These are phyloP conservation scores for Strigops habroptila DNA, from an alignment of 2,113 vertebrate genomes.

Conservation along the genomic window DNA sequence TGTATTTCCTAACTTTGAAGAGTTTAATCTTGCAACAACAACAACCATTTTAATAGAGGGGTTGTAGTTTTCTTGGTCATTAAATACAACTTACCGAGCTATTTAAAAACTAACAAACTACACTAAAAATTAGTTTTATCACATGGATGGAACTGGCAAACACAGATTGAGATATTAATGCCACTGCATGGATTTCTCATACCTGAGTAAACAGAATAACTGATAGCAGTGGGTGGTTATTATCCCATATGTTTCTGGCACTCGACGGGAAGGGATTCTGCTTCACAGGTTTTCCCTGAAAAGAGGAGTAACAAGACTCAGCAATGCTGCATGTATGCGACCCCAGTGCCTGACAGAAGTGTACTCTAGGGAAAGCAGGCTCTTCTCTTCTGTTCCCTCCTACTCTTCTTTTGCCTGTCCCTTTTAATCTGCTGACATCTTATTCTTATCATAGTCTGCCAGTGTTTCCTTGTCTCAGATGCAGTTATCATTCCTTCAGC, in stretches of 20 bases:
- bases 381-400: neutral
- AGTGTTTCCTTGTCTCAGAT: neutral
- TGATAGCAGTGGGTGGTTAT: neutral
- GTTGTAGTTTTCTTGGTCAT: neutral
- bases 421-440: neutral
- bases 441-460: neutral
- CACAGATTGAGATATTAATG: neutral
- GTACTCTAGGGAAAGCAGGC: neutral
- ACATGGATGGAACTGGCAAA: neutral
- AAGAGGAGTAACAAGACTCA: neutral
- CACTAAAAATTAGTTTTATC: neutral
- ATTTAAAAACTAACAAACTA: neutral
- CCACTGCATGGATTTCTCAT: neutral
- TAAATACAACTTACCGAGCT: neutral
- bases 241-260: neutral
- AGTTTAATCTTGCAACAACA: neutral
- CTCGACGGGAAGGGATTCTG: neutral
- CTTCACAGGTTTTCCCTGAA: neutral
- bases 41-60: neutral
- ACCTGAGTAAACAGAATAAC: neutral
- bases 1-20: neutral
- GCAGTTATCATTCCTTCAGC: neutral
- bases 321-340: neutral
- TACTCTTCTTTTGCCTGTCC: neutral
- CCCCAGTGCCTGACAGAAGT: neutral